phyloP scores from a whole-genome alignment of 2,888 invertebrate species.

The Julus scandinavius region DNA sequence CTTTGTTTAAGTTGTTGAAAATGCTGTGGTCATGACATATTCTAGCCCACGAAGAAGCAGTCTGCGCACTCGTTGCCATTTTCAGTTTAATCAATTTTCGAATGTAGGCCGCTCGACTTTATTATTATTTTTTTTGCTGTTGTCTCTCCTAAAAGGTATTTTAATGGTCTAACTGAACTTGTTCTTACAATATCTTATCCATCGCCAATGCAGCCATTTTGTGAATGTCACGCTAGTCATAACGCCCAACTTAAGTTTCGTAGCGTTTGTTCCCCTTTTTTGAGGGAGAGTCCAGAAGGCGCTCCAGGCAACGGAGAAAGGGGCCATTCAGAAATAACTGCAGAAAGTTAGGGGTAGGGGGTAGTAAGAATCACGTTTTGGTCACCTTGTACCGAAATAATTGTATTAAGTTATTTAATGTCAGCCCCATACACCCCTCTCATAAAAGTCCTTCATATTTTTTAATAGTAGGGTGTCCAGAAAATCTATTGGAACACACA shows the following conservation, averaged over 20 bases:
- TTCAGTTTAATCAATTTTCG: not conserved
- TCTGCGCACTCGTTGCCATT: not conserved
- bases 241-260: not conserved
- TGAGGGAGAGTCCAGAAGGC: not conserved
- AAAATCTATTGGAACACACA: no score
- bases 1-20: not conserved
- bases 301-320: not conserved
- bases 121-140: slow-evolving; percentile 1
- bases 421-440: no score
- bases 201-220: not conserved
- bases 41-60: not conserved
- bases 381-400: no score
- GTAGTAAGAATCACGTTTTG: no score
- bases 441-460: no score
- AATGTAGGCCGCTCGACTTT: slow-evolving; percentile 3
- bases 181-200: slow-evolving; percentile 7
- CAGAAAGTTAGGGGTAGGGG: no score
- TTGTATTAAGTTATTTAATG: no score
- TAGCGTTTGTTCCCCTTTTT: not conserved
- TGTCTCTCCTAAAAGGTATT: not conserved
- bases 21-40: not conserved
- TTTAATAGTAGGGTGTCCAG: no score
- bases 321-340: not conserved
- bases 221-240: slow-evolving; percentile 24
- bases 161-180: slow-evolving; percentile 14